Percentiles rank a stretch among this genome's conserved stretches.
phyloP scores from a whole-genome alignment of 2,797 vertebrate genomes.

The Pangasius djambal region DNA sequence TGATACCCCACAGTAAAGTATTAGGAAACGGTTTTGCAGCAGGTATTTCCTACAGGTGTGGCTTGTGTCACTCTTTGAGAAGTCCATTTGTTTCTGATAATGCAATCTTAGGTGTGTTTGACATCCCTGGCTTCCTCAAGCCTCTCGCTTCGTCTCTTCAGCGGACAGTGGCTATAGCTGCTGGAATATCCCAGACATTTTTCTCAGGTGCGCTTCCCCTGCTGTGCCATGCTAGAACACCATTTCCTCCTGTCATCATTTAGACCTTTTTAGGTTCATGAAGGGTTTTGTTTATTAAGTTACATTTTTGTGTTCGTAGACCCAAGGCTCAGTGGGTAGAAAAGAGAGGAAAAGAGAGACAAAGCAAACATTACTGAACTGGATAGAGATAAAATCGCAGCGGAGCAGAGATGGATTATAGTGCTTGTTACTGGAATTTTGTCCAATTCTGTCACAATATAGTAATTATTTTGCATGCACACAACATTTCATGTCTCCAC shows the following conservation, averaged over 20 bases:
- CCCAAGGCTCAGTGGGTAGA: background rate
- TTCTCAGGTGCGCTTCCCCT: conserved; percentile 45
- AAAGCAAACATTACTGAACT: background rate
- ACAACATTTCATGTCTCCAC: background rate
- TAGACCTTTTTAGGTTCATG: background rate
- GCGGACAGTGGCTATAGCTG: conserved; percentile 55
- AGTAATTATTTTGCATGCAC: background rate
- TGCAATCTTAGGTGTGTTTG: conserved; percentile 48
- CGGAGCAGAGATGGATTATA: background rate
- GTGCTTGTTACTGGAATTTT: background rate
- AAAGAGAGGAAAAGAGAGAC: background rate
- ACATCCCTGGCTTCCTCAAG: conserved; percentile 51
- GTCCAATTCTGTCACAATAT: background rate
- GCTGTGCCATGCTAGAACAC: background rate
- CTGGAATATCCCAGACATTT: conserved; percentile 49
- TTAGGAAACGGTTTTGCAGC: background rate
- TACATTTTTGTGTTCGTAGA: background rate
- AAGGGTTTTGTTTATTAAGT: background rate
- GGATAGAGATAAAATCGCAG: background rate
- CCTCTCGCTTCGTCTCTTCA: conserved; percentile 49
- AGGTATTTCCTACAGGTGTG: conserved; percentile 19
- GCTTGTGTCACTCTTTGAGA: conserved; percentile 26
- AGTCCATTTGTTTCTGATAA: conserved; percentile 26
- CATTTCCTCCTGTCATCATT: background rate
- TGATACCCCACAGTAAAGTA: background rate